phyloP scores from a whole-genome alignment of 1,140 invertebrate genomes.

The Archivesica marissinica region DNA sequence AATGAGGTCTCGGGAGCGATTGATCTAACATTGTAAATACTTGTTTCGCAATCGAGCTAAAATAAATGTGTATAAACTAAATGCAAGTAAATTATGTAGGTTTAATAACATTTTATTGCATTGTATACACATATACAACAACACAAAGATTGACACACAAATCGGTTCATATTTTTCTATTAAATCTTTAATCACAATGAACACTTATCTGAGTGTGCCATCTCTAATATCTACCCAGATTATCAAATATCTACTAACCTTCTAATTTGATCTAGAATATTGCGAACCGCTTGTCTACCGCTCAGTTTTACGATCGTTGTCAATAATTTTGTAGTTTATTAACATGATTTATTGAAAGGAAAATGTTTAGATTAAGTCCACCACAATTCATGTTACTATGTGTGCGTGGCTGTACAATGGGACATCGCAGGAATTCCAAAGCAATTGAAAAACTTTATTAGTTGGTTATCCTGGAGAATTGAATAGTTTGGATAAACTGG shows the following conservation, averaged over 20 bases:
- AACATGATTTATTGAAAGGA: constrained; percentile 20
- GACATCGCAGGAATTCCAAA: neutral
- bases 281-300: neutral
- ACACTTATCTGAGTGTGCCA: neutral
- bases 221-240: neutral
- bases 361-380: constrained; percentile 28
- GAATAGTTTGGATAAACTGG: no score
- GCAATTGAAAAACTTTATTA: neutral
- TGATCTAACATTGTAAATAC: no score
- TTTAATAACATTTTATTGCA: no score
- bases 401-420: neutral
- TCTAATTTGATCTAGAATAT: neutral
- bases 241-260: no score
- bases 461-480: no score
- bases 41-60: no score
- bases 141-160: no score
- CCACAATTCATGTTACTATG: neutral
- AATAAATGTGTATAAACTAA: no score
- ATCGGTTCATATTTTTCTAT: neutral
- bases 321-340: constrained; percentile 22
- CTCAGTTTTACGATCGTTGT: constrained; percentile 13
- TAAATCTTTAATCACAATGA: neutral
- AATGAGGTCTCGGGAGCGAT: no score
- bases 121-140: no score
- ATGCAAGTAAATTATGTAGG: no score